Evolutionary conservation across 2,797 vertebrate genomes (phyloP).

Genomic region (Danio kyathit): DNA sequence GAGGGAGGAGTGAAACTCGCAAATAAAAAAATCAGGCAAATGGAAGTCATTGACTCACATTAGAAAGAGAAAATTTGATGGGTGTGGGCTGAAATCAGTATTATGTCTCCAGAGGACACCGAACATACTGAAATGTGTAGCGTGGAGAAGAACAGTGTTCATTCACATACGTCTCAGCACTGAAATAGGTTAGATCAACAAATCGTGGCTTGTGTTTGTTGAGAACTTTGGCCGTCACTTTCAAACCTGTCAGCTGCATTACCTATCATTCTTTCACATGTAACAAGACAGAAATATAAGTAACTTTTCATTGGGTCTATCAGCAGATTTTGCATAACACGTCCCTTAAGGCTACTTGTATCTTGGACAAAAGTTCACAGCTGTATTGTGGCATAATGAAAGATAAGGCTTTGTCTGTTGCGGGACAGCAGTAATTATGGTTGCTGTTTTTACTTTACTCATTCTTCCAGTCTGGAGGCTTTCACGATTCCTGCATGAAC

Average conservation of each 20-base stretch:
- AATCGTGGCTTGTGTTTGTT: background rate
- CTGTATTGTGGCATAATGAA: constrained; percentile 28
- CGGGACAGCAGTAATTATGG: constrained; percentile 18
- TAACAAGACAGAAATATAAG: constrained; percentile 9
- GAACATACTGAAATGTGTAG: constrained; percentile 35
- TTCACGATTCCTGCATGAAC: constrained; percentile 38
- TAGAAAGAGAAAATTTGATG: background rate
- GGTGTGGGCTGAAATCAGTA: constrained; percentile 30
- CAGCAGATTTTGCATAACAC: constrained; percentile 19
- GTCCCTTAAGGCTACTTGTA: constrained; percentile 25
- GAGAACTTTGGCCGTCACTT: background rate
- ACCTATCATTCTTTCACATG: background rate
- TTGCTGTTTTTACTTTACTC: constrained; percentile 38
- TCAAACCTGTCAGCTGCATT: background rate
- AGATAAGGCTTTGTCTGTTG: constrained; percentile 40
- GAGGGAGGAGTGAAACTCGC: constrained; percentile 47
- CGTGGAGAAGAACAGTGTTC: constrained; percentile 32
- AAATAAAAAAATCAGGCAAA: constrained; percentile 59
- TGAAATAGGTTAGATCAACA: constrained; percentile 37
- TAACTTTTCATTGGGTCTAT: constrained; percentile 18
- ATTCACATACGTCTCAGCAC: constrained; percentile 13
- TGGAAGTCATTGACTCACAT: constrained; percentile 38
- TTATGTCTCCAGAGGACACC: constrained; percentile 44
- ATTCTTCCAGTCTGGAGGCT: constrained; percentile 51
- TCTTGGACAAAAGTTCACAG: constrained; percentile 39